Conservation (phyloP, 30 jellyfish, hydroid and myxozoan species). For the Morbakka virulenta region DNA sequence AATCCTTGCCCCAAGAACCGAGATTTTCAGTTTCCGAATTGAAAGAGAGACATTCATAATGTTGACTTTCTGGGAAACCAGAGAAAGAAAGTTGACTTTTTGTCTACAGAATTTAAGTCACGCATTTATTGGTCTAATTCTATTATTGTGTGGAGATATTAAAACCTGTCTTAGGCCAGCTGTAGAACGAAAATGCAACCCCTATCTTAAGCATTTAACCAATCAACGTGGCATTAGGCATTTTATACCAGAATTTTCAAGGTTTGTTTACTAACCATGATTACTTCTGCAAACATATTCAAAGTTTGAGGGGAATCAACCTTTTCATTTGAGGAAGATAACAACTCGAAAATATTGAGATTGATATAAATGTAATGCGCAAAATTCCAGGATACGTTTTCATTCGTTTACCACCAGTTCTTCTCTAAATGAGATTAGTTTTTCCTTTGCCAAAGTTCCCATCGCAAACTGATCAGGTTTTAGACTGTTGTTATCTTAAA, state of each 20-base stretch:
- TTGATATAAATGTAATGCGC: slow-evolving; percentile 48
- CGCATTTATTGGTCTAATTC: slow-evolving; percentile 41
- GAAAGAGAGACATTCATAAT: slow-evolving; percentile 47
- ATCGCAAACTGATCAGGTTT: too few species aligned
- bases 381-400: slow-evolving; percentile 61
- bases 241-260: slow-evolving; percentile 62
- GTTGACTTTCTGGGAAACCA: slow-evolving; percentile 47
- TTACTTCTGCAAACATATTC: slow-evolving; percentile 35
- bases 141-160: slow-evolving; percentile 37
- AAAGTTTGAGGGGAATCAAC: slow-evolving; percentile 56
- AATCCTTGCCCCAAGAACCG: slow-evolving; percentile 39
- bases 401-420: slow-evolving; percentile 46
- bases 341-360: slow-evolving; percentile 44
- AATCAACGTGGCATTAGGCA: slow-evolving; percentile 58
- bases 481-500: too few species aligned
- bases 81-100: slow-evolving; percentile 35
- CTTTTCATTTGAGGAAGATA: slow-evolving; percentile 55
- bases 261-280: slow-evolving; percentile 59
- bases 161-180: slow-evolving; percentile 33
- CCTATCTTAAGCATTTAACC: slow-evolving; percentile 43
- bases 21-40: slow-evolving; percentile 20
- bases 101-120: slow-evolving; percentile 26
- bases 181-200: slow-evolving; percentile 38
- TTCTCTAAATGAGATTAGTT: too few species aligned
- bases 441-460: too few species aligned